These are phyloP conservation scores for Sebastes nivosus DNA, from an alignment of 2,797 vertebrate genomes.

Conservation along the genomic window DNA sequence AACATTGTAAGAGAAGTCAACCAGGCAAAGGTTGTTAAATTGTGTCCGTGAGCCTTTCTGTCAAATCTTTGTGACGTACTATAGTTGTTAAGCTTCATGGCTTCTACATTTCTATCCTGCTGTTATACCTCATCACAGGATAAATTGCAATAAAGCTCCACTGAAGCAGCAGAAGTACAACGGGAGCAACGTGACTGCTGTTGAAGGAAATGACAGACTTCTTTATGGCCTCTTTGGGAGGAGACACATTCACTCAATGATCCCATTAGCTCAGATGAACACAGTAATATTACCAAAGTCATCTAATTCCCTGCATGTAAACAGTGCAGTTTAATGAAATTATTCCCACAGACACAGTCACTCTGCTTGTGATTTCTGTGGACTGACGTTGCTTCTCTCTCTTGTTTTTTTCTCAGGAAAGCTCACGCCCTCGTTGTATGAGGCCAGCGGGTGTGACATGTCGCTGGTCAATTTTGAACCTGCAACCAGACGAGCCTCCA, in stretches of 20 bases:
- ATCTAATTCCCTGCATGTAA: slow-evolving; percentile 13
- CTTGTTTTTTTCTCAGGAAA: slow-evolving; percentile 84
- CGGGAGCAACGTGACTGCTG: neutral
- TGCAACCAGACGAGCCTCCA: slow-evolving; percentile 97
- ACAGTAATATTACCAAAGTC: slow-evolving; percentile 12
- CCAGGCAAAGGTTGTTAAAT: neutral
- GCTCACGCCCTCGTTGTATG: slow-evolving; percentile 94
- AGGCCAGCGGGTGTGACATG: slow-evolving; percentile 96
- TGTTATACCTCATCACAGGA: neutral
- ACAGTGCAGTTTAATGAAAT: slow-evolving; percentile 22
- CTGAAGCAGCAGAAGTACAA: neutral
- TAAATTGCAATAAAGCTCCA: neutral
- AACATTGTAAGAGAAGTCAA: neutral
- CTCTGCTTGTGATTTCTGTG: slow-evolving; percentile 4
- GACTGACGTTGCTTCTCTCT: slow-evolving; percentile 23
- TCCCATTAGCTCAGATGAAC: slow-evolving; percentile 40
- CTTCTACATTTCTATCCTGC: neutral
- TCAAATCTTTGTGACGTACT: neutral
- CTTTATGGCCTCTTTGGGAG: slow-evolving; percentile 29
- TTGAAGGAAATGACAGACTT: slow-evolving; percentile 39
- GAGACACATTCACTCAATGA: slow-evolving; percentile 33
- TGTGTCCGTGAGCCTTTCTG: neutral
- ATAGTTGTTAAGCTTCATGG: neutral
- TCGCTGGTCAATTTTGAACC: slow-evolving; percentile 98
- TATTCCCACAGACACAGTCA: slow-evolving; percentile 10